Evolutionary conservation across 1,140 invertebrate genomes (phyloP), one percentile per base, ranked within the genome.

Genomic region (Drosophila pandora): DNA sequence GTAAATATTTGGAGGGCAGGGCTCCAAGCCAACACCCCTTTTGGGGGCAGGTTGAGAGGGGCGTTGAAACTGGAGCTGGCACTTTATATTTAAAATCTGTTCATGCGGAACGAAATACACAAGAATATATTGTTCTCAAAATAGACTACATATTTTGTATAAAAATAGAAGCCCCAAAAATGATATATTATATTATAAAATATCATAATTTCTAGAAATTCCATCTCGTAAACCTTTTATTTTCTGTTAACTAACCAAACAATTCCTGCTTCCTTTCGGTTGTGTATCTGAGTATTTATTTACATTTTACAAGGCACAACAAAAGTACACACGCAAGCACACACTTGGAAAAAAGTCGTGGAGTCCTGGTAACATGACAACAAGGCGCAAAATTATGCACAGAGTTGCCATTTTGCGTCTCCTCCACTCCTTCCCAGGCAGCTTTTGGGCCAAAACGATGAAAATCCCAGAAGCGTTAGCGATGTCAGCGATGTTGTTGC

Each of bases 311-410:
- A 85, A 81, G 76, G 45, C 73, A 53, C 67, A 57, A 64, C 52
- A n/a, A 72, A 58, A 62, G 52, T 61, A 82, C 75, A 82, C 48
- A 65, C 32, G 43, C 17, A 22, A 37, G 34, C 61, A 61, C 6
- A 72, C 56, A 60, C 52, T 59, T 65, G 65, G 43, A 69, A 48
- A 45, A 1, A 28, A 34, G 34, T 37, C 34, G 30, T 53, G 57
- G 45, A 61, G 68, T 41, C 43, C 50, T 78, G 75, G 70, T 60
- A 82, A 83, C 75, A 88, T 78, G 75, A 88, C 83, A 87, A 88
- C 83, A 88, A 79, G 79, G 75, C 75, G 75, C 82, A 87, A 87
- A 87, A 87, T 87, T 87, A 87, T 87, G 79, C 83, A 88, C 79
- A 88, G 79, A 82, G 75, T 82, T 81, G 83, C 79, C 79, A 81